phyloP scores from a whole-genome alignment of 2,888 invertebrate species.

The Drosophila gaucha region DNA sequence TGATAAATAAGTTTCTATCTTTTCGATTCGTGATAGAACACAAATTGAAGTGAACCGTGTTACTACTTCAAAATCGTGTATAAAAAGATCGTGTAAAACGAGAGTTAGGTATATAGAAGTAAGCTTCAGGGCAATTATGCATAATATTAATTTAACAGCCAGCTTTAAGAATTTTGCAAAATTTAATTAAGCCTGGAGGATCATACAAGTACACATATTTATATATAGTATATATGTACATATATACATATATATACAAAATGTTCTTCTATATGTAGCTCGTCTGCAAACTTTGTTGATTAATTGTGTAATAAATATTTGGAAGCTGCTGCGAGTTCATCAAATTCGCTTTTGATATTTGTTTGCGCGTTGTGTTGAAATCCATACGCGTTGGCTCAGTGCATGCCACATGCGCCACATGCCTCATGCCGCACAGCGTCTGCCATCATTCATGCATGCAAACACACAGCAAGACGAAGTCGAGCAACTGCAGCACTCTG shows the following conservation, averaged over 20 bases:
- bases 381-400: constrained; percentile 34
- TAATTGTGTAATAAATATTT: constrained; percentile 38
- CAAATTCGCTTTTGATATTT: constrained; percentile 46
- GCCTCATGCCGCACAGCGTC: constrained; percentile 5
- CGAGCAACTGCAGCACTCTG: constrained; percentile 13
- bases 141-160: too few species aligned
- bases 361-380: constrained; percentile 55
- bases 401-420: constrained; percentile 23
- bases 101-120: too few species aligned
- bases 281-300: constrained; percentile 24
- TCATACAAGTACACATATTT: too few species aligned
- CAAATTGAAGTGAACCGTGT: too few species aligned
- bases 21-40: too few species aligned
- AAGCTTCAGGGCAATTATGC: too few species aligned
- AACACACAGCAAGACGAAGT: constrained; percentile 12
- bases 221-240: neutral
- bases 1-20: too few species aligned
- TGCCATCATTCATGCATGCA: constrained; percentile 49
- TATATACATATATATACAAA: neutral
- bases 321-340: constrained; percentile 42
- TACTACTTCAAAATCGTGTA: too few species aligned
- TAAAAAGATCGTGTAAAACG: too few species aligned
- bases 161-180: too few species aligned
- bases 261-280: too few species aligned
- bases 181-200: too few species aligned